Conservation (phyloP, 2,113 vertebrate species). For the Lathamus discolor region DNA sequence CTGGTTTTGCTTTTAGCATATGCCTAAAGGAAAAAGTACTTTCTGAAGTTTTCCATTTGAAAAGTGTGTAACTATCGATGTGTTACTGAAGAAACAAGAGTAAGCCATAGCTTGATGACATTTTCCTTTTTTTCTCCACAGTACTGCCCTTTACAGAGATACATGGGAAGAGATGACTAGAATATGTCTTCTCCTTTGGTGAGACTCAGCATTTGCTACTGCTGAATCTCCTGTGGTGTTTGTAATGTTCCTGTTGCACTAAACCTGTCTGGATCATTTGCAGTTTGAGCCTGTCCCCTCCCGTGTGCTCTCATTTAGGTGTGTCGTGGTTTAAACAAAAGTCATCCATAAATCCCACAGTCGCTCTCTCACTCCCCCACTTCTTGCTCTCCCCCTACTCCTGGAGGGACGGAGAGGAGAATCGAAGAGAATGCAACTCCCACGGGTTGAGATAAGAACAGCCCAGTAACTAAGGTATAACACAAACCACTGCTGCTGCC, state of each 20-base stretch:
- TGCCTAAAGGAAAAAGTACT: background rate
- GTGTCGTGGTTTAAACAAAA: too few species aligned
- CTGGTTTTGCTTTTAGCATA: background rate
- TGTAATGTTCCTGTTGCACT: background rate
- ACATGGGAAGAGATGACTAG: background rate
- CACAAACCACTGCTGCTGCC: too few species aligned
- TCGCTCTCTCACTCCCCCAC: too few species aligned
- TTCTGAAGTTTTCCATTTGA: background rate
- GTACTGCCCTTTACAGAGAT: background rate
- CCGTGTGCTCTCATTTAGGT: background rate
- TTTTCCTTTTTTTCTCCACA: background rate
- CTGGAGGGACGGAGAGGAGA: too few species aligned
- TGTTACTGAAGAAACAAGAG: background rate
- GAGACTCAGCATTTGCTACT: background rate
- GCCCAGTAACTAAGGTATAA: too few species aligned
- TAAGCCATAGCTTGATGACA: background rate
- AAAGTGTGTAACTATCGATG: background rate
- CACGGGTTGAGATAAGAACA: too few species aligned
- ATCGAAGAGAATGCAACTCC: too few species aligned
- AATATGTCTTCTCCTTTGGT: background rate
- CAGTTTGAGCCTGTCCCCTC: background rate
- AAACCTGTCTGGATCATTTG: background rate
- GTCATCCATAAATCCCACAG: too few species aligned
- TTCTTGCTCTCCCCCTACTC: too few species aligned
- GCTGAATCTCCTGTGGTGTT: background rate